phyloP scores from a whole-genome alignment of 1,140 invertebrate species.

The Capitella teleta region DNA sequence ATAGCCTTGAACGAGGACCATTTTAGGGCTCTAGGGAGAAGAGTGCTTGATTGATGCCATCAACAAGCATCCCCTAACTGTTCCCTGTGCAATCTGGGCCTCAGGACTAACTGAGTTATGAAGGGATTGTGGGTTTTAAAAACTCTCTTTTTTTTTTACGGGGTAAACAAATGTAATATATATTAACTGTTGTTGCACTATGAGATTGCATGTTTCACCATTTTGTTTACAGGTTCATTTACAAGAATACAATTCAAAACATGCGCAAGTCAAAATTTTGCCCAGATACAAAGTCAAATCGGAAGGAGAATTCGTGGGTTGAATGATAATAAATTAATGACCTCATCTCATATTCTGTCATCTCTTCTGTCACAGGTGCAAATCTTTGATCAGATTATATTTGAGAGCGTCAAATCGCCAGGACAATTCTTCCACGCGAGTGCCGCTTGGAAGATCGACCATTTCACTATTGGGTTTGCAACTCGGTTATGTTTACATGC shows the following conservation, averaged over 20 bases:
- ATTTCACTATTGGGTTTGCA: constrained; percentile 14
- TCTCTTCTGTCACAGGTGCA: constrained; percentile 25
- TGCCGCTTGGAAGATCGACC: constrained; percentile 17
- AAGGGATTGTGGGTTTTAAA: too few species aligned
- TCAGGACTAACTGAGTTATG: too few species aligned
- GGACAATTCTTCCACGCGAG: constrained; percentile 36
- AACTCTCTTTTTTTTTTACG: not conserved
- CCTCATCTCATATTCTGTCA: not conserved
- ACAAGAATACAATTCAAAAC: constrained; percentile 38
- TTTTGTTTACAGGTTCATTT: constrained; percentile 27
- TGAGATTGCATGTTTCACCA: not conserved
- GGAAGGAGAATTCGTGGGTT: constrained; percentile 40
- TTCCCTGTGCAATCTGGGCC: too few species aligned
- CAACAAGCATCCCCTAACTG: too few species aligned
- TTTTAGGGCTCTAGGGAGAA: too few species aligned
- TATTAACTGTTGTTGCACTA: not conserved
- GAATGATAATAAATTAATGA: not conserved
- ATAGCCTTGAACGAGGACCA: too few species aligned
- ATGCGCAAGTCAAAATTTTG: constrained; percentile 40
- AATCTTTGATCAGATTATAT: constrained; percentile 36
- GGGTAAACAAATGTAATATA: not conserved
- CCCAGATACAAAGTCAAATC: constrained; percentile 43
- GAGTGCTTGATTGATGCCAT: too few species aligned
- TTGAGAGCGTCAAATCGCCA: constrained; percentile 35
- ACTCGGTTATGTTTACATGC: not conserved